Base-by-base conservation (phyloP, 2,113 vertebrate genomes). In the Lagopus leucura region DNA sequence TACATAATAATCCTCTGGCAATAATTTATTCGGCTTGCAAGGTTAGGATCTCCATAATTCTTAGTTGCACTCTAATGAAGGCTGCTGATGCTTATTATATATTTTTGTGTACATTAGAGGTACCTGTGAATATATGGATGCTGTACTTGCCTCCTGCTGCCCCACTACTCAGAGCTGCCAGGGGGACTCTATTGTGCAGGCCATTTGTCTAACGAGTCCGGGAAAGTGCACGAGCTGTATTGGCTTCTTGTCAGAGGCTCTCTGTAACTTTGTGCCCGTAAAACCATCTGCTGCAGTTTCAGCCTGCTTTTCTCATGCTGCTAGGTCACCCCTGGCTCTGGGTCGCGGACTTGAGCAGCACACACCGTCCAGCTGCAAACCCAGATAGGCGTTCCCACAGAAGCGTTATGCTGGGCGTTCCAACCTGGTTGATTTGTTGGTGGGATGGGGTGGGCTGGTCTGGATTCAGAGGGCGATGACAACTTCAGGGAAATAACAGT, bases 11-110 rank as follows among this genome's bases (percentile, higher is more conserved):
- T 95, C 90, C 94, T 71, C 75, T 42, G 69, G 92, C 84, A 96
- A 92, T 96, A 94, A 97, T 96, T 97, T 96, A 96, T 96, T 94
- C 13, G 2, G 71, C 96, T 90, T 83, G 90, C 94, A 96, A 94
- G 96, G 95, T 97, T 95, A 95, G 92, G 94, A 95, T 96, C 96
- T 95, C 96, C 95, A 96, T 97, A 97, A 97, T 61, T 97, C 96
- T 95, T 96, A 82, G 67, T 15, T 90, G 92, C 88, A 94, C 86
- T 92, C 80, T 94, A 93, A 95, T 95, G 95, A 95, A 89, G 92
- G 71, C 92, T 93, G 78, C 93, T 89, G 94, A 81, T 97, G 92
- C 90, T 95, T 89, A 94, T 89, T 95, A 96, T 94, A 93, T 95
- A 96, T 96, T 94, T 95, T 95, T 95, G 96, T 95, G 90, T 95